Conservation (phyloP, 2,113 vertebrate genomes). For the Prionailurus viverrinus region DNA sequence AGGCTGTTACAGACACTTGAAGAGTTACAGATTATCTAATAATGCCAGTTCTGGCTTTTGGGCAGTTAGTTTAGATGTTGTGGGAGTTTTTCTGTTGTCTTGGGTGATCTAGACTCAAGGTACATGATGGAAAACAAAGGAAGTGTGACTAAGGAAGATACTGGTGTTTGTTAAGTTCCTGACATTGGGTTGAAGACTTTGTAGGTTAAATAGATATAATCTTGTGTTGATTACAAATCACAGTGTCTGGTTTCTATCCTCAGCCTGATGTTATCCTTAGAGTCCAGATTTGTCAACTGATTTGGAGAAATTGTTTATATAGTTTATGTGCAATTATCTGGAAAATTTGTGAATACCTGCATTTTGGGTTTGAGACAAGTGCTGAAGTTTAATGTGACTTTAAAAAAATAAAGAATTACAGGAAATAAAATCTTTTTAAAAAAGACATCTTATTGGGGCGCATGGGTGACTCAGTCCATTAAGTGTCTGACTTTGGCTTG, state of each 20-base stretch:
- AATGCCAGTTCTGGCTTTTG: neutral
- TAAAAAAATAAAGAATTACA: neutral
- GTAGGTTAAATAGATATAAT: neutral
- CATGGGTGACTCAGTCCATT: too few relatives aligned
- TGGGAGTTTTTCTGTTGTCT: neutral
- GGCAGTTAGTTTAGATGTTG: neutral
- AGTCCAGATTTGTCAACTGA: conserved; percentile 18
- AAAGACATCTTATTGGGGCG: neutral
- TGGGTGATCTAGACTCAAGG: neutral
- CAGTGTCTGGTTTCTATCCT: neutral
- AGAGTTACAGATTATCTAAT: neutral
- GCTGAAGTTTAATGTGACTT: neutral
- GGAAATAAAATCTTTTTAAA: neutral
- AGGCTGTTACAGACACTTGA: neutral
- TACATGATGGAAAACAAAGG: neutral
- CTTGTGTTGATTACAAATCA: neutral
- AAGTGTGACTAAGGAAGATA: neutral
- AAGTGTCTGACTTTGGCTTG: too few relatives aligned
- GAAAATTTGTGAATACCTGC: neutral
- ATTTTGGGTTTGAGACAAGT: conserved; percentile 27
- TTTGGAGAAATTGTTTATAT: neutral
- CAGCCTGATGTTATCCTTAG: neutral
- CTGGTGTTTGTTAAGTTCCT: neutral
- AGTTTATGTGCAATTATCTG: neutral
- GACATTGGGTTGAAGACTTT: neutral